Evolutionary conservation across 2,888 invertebrate species (phyloP), one percentile per base, ranked within the genome.

Genomic region (Willowsia nigromaculata): DNA sequence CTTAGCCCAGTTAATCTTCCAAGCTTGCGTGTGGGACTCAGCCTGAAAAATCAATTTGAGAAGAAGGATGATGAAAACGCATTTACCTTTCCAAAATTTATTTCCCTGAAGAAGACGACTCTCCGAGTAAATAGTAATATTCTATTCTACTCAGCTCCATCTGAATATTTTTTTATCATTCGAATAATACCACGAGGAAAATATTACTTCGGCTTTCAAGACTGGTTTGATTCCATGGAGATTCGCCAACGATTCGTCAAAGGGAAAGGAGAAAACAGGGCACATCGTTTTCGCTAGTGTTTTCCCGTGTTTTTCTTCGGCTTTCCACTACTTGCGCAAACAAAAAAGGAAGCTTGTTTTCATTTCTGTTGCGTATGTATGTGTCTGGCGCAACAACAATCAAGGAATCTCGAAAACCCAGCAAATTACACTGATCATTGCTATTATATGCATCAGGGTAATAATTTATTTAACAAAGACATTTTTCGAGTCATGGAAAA

Each of bases 81-180:
- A 59, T 37, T 80, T 59, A 22, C 59, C 25, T 40, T 80, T 59
- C 18, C 59, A 40, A 59, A 59, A 59, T 82, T 82, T 65, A 62
- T 82, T 82, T 65, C 43, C 50, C 50, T 76, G 47, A 76, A 50
- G 76, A 76, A 50, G 74, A 47, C 13, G 22, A 71, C 43, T 43
- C 27, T 47, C 43, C 25, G 50, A 76, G 50, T 53, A 76, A 76
- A 76, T 50, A 76, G 76, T 76, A 76, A 50, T 50, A 50, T 47
- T 76, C 62, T 30, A n/a, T n/a, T n/a, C n/a, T 50, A 40, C 68
- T 71, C 22, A 18, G 25, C 76, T 76, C 47, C 76, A 30, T 18
- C n/a, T 76, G 76, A 76, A 76, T 76, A n/a, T n/a, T n/a, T 76
- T 76, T 76, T 76, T 15, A 74, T 74, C 74, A 74, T 47, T 74